Conservation (phyloP, 2,888 invertebrate species). For the Pseudanteris insignis region DNA sequence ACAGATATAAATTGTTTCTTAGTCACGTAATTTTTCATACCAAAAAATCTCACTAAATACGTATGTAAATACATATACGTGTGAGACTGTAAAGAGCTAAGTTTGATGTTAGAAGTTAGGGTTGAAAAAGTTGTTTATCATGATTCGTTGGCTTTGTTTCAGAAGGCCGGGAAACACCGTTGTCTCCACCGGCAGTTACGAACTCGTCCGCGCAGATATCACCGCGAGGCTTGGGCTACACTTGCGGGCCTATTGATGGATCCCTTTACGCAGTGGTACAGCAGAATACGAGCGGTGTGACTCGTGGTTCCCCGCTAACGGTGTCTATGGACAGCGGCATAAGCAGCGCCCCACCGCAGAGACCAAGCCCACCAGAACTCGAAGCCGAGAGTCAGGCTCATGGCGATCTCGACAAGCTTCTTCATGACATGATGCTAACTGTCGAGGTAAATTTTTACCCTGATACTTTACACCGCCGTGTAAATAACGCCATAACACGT, state of each 20-base stretch:
- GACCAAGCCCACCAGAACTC: conserved; percentile 62
- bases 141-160: conserved; percentile 50
- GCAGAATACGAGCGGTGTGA: conserved; percentile 64
- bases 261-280: conserved; percentile 80
- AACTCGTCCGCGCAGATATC: conserved; percentile 68
- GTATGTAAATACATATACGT: too few relatives aligned
- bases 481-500: too few relatives aligned
- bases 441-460: conserved; percentile 76
- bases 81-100: too few relatives aligned
- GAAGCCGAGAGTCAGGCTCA: conserved; percentile 67
- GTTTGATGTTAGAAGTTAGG: too few relatives aligned
- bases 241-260: conserved; percentile 88
- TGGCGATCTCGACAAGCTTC: conserved; percentile 83
- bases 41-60: too few relatives aligned
- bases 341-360: conserved; percentile 71
- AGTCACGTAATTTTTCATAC: too few relatives aligned
- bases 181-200: conserved; percentile 63
- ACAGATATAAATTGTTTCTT: too few relatives aligned
- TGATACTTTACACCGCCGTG: too few relatives aligned
- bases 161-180: conserved; percentile 72
- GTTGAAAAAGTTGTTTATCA: too few relatives aligned
- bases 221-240: conserved; percentile 71
- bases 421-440: conserved; percentile 87
- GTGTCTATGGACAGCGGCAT: conserved; percentile 93
- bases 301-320: conserved; percentile 78